Conservation (phyloP, 1,140 invertebrate species). For the Hylaeus volcanicus region DNA sequence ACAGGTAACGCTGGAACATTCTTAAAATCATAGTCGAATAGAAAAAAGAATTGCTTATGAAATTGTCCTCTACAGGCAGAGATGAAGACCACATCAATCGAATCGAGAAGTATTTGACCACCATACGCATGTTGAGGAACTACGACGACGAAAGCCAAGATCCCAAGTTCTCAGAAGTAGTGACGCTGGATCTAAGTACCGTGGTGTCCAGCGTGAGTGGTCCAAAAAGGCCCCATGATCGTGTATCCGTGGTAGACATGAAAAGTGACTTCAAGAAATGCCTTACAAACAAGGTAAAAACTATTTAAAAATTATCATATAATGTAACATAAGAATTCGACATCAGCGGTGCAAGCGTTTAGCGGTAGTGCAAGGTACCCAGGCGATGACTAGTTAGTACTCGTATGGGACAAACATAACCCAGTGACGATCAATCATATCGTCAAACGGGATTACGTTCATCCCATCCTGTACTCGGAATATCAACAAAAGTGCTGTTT, state of each 20-base stretch:
- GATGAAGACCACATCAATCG: slow-evolving; percentile 89
- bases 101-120: slow-evolving; percentile 92
- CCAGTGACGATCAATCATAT: slow-evolving; percentile 81
- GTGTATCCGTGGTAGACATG: slow-evolving; percentile 94
- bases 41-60: neutral
- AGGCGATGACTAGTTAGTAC: slow-evolving; percentile 64
- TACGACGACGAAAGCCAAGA: slow-evolving; percentile 90
- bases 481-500: neutral
- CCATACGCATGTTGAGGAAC: slow-evolving; percentile 91
- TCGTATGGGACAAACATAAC: slow-evolving; percentile 82
- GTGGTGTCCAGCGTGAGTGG: slow-evolving; percentile 97
- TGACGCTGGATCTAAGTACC: slow-evolving; percentile 92
- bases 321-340: neutral
- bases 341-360: neutral
- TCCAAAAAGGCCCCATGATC: slow-evolving; percentile 97
- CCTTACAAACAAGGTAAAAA: slow-evolving; percentile 91
- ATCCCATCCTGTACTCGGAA: slow-evolving; percentile 74
- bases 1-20: slow-evolving; percentile 85
- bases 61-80: slow-evolving; percentile 84
- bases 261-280: slow-evolving; percentile 93
- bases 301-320: neutral
- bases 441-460: slow-evolving; percentile 81
- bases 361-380: neutral
- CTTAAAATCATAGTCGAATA: neutral
- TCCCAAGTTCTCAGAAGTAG: slow-evolving; percentile 92